Evolutionary conservation across 2,888 invertebrate species (phyloP), one percentile per base, ranked within the genome.

Genomic region (Holacanthella duospinosa): DNA sequence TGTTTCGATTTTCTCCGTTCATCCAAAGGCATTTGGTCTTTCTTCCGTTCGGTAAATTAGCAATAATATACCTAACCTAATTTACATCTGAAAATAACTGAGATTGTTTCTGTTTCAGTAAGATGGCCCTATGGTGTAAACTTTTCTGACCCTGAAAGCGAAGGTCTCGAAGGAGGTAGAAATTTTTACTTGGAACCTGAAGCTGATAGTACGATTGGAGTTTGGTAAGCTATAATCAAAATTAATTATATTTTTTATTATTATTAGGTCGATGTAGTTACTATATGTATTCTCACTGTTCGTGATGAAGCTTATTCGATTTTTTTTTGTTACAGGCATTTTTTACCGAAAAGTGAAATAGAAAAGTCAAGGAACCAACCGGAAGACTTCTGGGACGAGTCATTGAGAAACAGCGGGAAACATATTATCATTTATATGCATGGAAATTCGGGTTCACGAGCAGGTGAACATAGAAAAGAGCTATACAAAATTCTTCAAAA

Each of bases 361-460:
- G 64, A 66, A 24, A 56, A 66, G 16, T 63, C 70, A 1, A 59
- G 60, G 53, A 68, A 62, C 19, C 65, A 68, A 53, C 19, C 55
- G 3, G 56, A 63, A 6, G 36, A 56, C 16, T 69, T 66, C 72
- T 84, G 79, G 74, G 82, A 84, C 71, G 75, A 78, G 29, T 77
- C 81, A 56, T 75, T 86, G 64, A 78, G 76, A 61, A 77, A 80
- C 12, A 66, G 68, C 72, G 79, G 81, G 4, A 78, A 79, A 0
- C 82, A 84, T 61, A 80, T 87, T 68, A 76, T 85, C 62, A 76
- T 86, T 55, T 86, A 88, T 75, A 80, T 86, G 74, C 88, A 88
- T 77, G 88, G 88, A 0, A 89, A 88, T 75, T 84, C 87, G 6
- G 86, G 85, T 1, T 83, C 84, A 43, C 78, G 89, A 66, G 86